Evolutionary conservation across 2,797 vertebrate genomes (phyloP), one percentile per base, ranked within the genome.

Genomic region (Lepus townsendii): DNA sequence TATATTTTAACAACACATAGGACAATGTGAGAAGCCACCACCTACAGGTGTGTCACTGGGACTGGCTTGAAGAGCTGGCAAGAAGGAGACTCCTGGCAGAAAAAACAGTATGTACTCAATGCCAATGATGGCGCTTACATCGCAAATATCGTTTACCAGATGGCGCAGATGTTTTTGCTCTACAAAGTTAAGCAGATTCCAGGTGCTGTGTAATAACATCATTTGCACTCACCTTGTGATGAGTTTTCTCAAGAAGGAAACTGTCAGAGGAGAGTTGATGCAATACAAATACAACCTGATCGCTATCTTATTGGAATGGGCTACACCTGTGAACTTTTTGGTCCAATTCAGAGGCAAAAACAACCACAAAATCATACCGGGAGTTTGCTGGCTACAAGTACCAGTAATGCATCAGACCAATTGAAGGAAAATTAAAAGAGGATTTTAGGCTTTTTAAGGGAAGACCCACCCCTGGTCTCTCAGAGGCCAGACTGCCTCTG

Each of bases 181-280:
- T 35, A n/a, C 69, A 91, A 84, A 38, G 12, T 63, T 60, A 90
- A 95, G 63, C 7, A 87, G 68, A 92, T 95, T 93, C 17, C 50
- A 83, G 91, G 26, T 90, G 73, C 47, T 7, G 35, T 69, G 47
- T 84, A 84, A 85, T 75, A 76, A 87, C 68, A 32, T 85, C 90
- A 88, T 30, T 38, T 90, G 65, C 42, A 83, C 20, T 77, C 93
- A 69, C 42, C 76, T 80, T 88, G 24, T 35, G 24, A 73, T 62
- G 54, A 66, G 50, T 60, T 88, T 93, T 83, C 91, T 96, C 32
- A 54, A 80, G 35, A 13, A 38, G 76, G 47, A 78, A 95, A 88
- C 57, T 83, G 47, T 50, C 78, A 71, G 42, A 78, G 68, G 20
- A 89, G n/a, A 90, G 8, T 68, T 57, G 75, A 72, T 85, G 30